Base-by-base conservation (phyloP, 2,888 invertebrate genomes). In the Pseudococcus jackbeardsleyi region DNA sequence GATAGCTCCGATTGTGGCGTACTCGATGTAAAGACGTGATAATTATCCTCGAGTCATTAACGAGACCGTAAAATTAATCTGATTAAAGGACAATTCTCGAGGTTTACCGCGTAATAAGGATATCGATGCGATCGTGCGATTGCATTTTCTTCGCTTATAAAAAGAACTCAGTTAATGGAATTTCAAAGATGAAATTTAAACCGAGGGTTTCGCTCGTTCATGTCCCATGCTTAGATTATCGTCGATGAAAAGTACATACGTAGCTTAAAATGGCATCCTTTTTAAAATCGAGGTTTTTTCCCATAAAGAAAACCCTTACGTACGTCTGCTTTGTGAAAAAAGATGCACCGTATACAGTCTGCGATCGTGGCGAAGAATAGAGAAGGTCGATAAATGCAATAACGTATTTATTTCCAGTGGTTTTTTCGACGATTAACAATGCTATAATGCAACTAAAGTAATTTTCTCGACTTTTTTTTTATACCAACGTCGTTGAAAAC, bases 41-140 rank as follows among this genome's bases (percentile, higher is more conserved):
- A 72, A 72, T 72, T 72, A 72, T 72, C 72, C 72, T 72, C 72
- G 72, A 72, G 72, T 72, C 72, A 72, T 72, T 72, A 72, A 72
- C 72, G 72, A 72, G 72, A 72, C 72, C 72, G 72, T 72, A 72
- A 33, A 72, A 72, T 72, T 72, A 72, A 72, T 72, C 72, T 72
- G 72, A 33, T 72, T 72, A 72, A 72, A 72, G 72, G 72, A 72
- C 72, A 33, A 72, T 72, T 72, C 72, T 72, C 72, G 72, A 72
- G 72, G 72, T 72, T 72, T 72, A 72, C 72, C 72, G 17, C 72
- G 72, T 72, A 72, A 33, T 72, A 72, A 26, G 72, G 72, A 17
- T 72, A 72, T 72, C 72, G 72, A 72, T 72, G 72, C 72, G 72
- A 72, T 72, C 72, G 17, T 33, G 33, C n/a, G 33, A 72, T 72